Evolutionary conservation across 2,888 invertebrate genomes (phyloP).

Genomic region (Omphaloscelis lunosa): DNA sequence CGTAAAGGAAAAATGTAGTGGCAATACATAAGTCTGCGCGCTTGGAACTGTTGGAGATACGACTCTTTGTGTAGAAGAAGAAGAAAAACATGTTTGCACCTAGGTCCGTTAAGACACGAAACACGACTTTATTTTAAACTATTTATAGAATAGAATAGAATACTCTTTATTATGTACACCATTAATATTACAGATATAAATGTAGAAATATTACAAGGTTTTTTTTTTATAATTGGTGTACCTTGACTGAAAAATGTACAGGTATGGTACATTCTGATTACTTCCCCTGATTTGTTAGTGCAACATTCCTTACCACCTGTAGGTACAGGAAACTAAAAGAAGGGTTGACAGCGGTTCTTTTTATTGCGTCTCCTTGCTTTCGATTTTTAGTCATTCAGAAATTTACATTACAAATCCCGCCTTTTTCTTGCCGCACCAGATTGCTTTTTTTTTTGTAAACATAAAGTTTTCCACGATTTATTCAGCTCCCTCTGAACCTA

Average conservation of each 20-base stretch:
- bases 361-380: slow-evolving; percentile 62
- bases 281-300: slow-evolving; percentile 25
- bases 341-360: slow-evolving; percentile 69
- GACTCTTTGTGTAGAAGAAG: not conserved
- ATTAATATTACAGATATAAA: too few species aligned
- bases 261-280: slow-evolving; percentile 26
- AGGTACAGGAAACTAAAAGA: slow-evolving; percentile 50
- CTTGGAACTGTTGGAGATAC: not conserved
- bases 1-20: slow-evolving; percentile 19
- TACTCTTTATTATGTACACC: too few species aligned
- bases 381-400: slow-evolving; percentile 61
- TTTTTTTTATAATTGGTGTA: too few species aligned
- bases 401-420: slow-evolving; percentile 62
- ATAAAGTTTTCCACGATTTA: slow-evolving; percentile 41
- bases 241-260: not conserved
- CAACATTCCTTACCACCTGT: slow-evolving; percentile 28
- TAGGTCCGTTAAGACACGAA: not conserved
- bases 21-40: not conserved
- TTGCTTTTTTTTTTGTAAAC: slow-evolving; percentile 57
- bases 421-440: slow-evolving; percentile 63
- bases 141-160: too few species aligned
- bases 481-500: slow-evolving; percentile 19
- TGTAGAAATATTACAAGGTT: too few species aligned
- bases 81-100: not conserved
- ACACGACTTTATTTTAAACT: too few species aligned